Base-by-base conservation (phyloP, 1,140 invertebrate species). In the Luehdorfia chinensis region DNA sequence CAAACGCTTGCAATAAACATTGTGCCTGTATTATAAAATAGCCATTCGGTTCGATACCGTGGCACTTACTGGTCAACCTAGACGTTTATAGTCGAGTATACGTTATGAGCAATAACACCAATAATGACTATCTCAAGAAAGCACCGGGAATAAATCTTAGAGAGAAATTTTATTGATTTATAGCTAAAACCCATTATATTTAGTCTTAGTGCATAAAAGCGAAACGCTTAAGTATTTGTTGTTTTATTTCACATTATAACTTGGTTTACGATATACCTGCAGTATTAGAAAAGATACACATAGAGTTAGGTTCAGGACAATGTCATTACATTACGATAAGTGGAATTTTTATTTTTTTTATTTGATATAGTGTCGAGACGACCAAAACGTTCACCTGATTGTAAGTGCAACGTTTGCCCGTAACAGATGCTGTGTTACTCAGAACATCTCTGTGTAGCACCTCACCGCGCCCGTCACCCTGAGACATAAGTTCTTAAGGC, bases 51-150 rank as follows among this genome's bases (percentile, higher is more conserved):
- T 41, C 21, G 47, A 37, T 47, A 43, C 23, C 19, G 28, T 12
- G 46, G 19, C 34, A 32, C n/a, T 43, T 12, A 23, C 34, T 21
- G 13, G 23, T 16, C 39, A 28, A 43, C 25, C 3, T n/a, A 6
- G 25, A 43, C 25, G 23, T 43, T 43, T 43, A 43, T 43, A 11
- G 23, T 14, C 39, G 16, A 9, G 9, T 36, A 36, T 9, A 21
- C 14, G 23, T 28, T 28, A 43, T 25, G 14, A 25, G 23, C 39
- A 28, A 7, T 28, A 41, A 43, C 39, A n/a, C n/a, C 39, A 30
- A 43, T 43, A 43, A 43, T 43, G 39, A 43, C 25, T 43, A 30
- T 30, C 39, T 36, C 7, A 28, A 15, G 39, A 30, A 43, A 43
- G 25, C 15, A 43, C 25, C n/a, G 39, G n/a, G n/a, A 9, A 43